Evolutionary conservation across 2,888 invertebrate species (phyloP).

Genomic region (Limenitis camilla): DNA sequence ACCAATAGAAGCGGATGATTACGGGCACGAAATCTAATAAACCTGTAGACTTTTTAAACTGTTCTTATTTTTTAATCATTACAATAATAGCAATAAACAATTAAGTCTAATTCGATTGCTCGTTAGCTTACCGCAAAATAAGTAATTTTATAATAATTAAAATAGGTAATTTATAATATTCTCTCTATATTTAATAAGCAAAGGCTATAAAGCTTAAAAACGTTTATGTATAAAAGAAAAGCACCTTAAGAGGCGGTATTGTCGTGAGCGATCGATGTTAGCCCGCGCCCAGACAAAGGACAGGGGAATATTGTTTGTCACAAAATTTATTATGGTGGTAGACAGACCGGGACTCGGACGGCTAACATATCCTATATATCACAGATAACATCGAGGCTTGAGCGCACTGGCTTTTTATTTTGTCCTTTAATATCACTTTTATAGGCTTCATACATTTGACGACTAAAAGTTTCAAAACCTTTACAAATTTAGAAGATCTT

Average conservation of each 20-base stretch:
- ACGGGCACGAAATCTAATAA: too few relatives aligned
- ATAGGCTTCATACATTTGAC: constrained; percentile 1
- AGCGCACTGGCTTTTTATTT: constrained; percentile 20
- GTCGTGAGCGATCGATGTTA: constrained; percentile 51
- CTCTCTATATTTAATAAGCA: too few relatives aligned
- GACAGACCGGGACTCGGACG: constrained; percentile 36
- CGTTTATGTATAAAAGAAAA: constrained; percentile 12
- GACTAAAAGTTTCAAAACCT: constrained; percentile 3
- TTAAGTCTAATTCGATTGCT: too few relatives aligned
- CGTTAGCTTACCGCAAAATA: too few relatives aligned
- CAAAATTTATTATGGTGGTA: constrained; percentile 66
- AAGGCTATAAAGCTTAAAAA: too few relatives aligned
- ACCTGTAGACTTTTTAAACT: too few relatives aligned
- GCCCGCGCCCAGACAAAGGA: constrained; percentile 57
- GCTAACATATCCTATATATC: constrained; percentile 53
- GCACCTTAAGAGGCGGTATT: constrained; percentile 33
- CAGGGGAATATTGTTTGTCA: constrained; percentile 69
- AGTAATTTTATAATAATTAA: too few relatives aligned
- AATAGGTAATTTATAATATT: too few relatives aligned
- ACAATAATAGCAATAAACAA: too few relatives aligned
- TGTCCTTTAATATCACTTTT: constrained; percentile 4
- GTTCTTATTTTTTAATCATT: too few relatives aligned
- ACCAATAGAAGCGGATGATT: too few relatives aligned
- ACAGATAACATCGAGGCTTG: constrained; percentile 26
- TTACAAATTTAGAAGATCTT: too few relatives aligned